Evolutionary conservation across 2,888 invertebrate genomes (phyloP), one percentile per base, ranked within the genome.

Genomic region (Himalopsyche kuldschensis): DNA sequence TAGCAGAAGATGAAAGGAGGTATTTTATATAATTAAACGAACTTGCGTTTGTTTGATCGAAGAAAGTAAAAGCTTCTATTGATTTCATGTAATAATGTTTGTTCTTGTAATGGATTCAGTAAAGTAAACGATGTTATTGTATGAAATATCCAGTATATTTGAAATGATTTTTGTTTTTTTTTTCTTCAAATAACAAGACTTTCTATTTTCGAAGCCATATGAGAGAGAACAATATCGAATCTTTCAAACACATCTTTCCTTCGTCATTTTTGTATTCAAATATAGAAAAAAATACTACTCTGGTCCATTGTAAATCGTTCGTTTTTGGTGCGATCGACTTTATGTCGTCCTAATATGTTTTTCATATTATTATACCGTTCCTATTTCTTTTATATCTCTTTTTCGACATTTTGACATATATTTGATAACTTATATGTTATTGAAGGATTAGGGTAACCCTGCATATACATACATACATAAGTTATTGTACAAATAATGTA

Each of bases 391-490:
- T 20, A 4, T 55, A 55, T 55, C 55, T 55, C 47, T 32, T 75
- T 81, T 81, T 35, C 76, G 81, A 81, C 82, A 63, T 82, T 47
- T 82, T 76, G 82, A 78, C 82, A 78, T 82, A 55, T 31, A 55
- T 78, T 55, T 77, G 78, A 82, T 82, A 20, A 55, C 55, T 55
- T 55, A 55, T 55, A 10, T 55, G 55, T 55, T 55, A 20, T 55
- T 55, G 55, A 55, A 55, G 20, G 55, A 55, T 55, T 55, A 55
- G 20, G 55, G 55, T 55, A n/a, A 55, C 55, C 20, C 20, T 1
- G 10, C 55, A 55, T 55, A 24, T 55, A 20, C 5, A 41, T 41
- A 41, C n/a, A 41, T 41, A 41, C 11, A 41, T 41, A 41, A 2
- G n/a, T 20, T 20, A 1, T 20, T 55, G 6, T 55, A 55, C 10